Conservation (phyloP, 2,888 invertebrate species). For the Papilio demoleus region DNA sequence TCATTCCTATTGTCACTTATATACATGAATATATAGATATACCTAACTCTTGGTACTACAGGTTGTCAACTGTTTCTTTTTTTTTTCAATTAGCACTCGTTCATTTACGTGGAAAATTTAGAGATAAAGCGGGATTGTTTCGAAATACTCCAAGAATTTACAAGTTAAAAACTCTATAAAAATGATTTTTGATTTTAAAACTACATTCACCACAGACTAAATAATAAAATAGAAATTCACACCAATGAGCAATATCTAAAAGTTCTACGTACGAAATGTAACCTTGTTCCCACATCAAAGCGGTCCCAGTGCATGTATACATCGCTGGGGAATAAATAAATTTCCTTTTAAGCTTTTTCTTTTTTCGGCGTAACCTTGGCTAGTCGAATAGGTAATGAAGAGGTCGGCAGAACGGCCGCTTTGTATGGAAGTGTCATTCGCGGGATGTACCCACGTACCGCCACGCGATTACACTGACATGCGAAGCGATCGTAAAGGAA, state of each 20-base stretch:
- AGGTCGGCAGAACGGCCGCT: constrained; percentile 27
- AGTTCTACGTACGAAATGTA: constrained; percentile 53
- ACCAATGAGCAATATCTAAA: constrained; percentile 53
- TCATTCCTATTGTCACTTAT: background rate
- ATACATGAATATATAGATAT: background rate
- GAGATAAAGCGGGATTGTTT: background rate
- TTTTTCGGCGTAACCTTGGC: constrained; percentile 32
- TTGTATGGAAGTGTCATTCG: constrained; percentile 36
- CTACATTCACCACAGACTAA: background rate
- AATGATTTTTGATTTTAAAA: background rate
- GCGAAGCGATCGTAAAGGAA: constrained; percentile 30
- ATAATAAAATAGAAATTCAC: constrained; percentile 21
- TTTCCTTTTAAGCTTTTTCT: constrained; percentile 14
- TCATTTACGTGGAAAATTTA: no score
- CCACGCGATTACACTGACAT: constrained; percentile 25
- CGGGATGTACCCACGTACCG: constrained; percentile 27
- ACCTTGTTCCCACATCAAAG: constrained; percentile 51
- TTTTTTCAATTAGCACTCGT: no score
- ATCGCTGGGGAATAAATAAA: constrained; percentile 27
- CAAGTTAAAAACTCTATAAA: background rate
- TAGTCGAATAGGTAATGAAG: constrained; percentile 34
- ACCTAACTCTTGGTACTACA: background rate
- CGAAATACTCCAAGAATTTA: background rate
- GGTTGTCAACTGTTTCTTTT: no score
- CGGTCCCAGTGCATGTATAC: constrained; percentile 13